Base-by-base conservation (phyloP, 2,797 vertebrate species). In the Anas bahamensis region DNA sequence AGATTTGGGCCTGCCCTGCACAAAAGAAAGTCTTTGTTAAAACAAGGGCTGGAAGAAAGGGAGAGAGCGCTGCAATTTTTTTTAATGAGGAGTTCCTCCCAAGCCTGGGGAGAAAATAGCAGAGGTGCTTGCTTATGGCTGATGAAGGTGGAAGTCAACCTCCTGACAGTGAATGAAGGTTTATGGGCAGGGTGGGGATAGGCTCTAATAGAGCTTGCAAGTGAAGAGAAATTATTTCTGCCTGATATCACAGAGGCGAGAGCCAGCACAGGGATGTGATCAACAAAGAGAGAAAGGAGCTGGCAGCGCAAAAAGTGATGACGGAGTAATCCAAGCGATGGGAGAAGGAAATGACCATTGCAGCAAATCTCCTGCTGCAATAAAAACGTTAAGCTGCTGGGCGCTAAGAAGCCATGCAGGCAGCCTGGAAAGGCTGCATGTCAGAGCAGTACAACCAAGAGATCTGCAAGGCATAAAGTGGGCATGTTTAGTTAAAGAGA, bases 71-170 rank as follows among this genome's bases (percentile, higher is more conserved):
- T 74, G 66, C 69, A 88, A 65, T 59, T 84, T 86, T 48, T 48
- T 94, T 82, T 86, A 90, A 86, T 39, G 57, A 94, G 60, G 56
- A 55, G 64, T 74, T 88, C 95, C 96, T 94, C 96, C 95, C 89
- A 96, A 88, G 88, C 94, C 93, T 0, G 8, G 83, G 93, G 95
- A 95, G 77, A 93, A 95, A 93, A 94, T 13, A 91, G 74, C 88
- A 94, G 71, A 94, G 77, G 37, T 94, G 56, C 60, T 90, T 91
- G 63, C 74, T 69, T 82, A 83, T 76, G 71, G 84, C 23, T 93
- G 89, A 61, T 39, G 66, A 81, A 88, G 66, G 92, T 93, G 63
- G 89, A 95, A 94, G 63, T 74, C 50, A 91, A 61, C 11, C 91
- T 92, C 79, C 66, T 82, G 64, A 96, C 77, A 66, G 19, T 18